Evolutionary conservation across 30 jellyfish, hydroid and myxozoan species (phyloP), one percentile per base, ranked within the genome.

Genomic region (Hydra vulgaris): DNA sequence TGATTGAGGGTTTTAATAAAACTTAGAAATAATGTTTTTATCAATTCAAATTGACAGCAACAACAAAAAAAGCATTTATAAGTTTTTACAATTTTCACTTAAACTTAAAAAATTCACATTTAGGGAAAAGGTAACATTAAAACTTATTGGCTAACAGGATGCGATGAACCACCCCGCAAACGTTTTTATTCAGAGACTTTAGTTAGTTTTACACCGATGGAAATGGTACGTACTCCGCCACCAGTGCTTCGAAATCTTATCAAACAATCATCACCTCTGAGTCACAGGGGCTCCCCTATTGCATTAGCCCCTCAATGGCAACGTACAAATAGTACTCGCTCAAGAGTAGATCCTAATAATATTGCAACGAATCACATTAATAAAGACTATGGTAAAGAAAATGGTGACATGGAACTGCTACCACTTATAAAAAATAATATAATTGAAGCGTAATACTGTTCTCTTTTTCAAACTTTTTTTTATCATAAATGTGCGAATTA

Each of bases 81-180:
- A 40, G 12, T 68, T 68, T 68, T 68, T 68, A 21, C 84, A 19
- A 18, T 19, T 79, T 80, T n/a, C 55, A n/a, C n/a, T n/a, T n/a
- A n/a, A n/a, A n/a, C n/a, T n/a, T n/a, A n/a, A n/a, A n/a, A n/a
- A n/a, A n/a, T n/a, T n/a, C n/a, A n/a, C n/a, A n/a, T n/a, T n/a
- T n/a, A 88, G 96, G 96, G 96, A n/a, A 88, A 88, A 79, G 96
- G 96, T 17, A 79, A 79, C 53, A 67, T 76, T 0, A 71, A 71
- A 3, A 88, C 96, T 15, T 88, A 73, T 21, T 88, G 96, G 96
- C 75, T 88, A 7, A 54, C 66, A 1, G 95, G 76, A 1, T 82
- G 82, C 26, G 86, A 78, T 67, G 91, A 80, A 15, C 76, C 85
- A 15, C 73, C 68, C 0, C 85, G 85, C 61, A 61, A 55, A 78